phyloP scores from a whole-genome alignment of 2,113 vertebrate species.

The Carollia perspicillata region DNA sequence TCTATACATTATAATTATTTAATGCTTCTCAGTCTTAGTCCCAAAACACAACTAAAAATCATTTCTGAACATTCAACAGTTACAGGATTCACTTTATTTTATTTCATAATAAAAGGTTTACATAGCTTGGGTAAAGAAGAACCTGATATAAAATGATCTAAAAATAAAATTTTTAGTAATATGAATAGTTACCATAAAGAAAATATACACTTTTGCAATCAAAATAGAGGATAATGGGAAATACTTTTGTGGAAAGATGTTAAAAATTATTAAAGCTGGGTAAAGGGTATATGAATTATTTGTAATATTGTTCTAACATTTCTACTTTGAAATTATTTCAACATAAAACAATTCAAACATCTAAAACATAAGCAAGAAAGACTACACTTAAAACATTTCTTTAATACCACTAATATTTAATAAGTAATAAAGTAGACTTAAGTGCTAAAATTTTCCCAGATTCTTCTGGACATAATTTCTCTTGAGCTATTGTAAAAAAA shows the following conservation, averaged over 20 bases:
- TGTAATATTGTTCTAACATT: background rate
- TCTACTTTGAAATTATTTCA: conserved; percentile 17
- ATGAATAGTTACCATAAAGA: background rate
- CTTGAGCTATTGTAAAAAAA: background rate
- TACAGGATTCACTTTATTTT: background rate
- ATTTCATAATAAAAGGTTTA: conserved; percentile 19
- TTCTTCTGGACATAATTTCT: conserved; percentile 38
- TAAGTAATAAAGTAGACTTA: background rate
- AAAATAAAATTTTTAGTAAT: background rate
- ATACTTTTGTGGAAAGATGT: background rate
- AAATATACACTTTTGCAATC: background rate
- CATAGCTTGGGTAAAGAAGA: background rate
- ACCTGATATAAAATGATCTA: background rate
- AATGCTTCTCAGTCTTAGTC: background rate
- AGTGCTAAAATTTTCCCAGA: background rate
- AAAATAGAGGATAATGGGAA: background rate
- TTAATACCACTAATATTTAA: conserved; percentile 12
- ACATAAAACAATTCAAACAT: background rate
- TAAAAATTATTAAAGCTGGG: conserved; percentile 15
- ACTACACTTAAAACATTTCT: background rate
- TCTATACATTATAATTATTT: background rate
- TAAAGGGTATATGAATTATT: background rate
- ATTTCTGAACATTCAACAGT: background rate
- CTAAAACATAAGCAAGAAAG: background rate
- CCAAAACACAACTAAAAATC: conserved; percentile 11